Base-by-base conservation (phyloP, 92 coral and sea anemone species). In the Plumapathes pennacea region DNA sequence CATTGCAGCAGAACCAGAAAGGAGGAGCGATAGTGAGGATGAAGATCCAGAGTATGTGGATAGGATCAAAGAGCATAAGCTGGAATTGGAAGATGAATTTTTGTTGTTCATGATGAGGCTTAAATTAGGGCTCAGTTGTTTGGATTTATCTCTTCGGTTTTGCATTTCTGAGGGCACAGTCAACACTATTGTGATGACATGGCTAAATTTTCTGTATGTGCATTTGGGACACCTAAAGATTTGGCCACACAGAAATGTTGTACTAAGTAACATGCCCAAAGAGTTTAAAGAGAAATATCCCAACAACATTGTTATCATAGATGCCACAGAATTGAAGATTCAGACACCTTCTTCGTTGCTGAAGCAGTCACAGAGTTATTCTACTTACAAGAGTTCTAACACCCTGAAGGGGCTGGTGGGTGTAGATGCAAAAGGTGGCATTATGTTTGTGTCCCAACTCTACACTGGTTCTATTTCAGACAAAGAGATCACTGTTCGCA, bases 281-380 rank as follows among this genome's bases (percentile, higher is more conserved):
- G 76, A 80, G 27, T 69, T 78, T 37, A 26, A 37, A 30, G 74
- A 54, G 48, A 74, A 71, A 32, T 64, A 71, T 46, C 84, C 85
- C 3, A 58, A 60, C 31, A 82, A 38, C 47, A 27, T 37, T 32
- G 42, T 71, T n/a, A 84, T 77, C 28, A 70, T 84, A 33, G 85
- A 84, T 77, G 85, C 81, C n/a, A 77, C 85, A 21, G 81, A 72
- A 81, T 72, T 72, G 32, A 80, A 65, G 47, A 72, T 72, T 34
- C 59, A 83, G 59, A 77, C 71, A 21, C 80, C 85, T 0, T 76
- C 77, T 71, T 59, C 85, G 42, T 77, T 77, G 13, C 89, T 76
- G 58, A 75, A 75, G 62, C 83, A 75, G 71, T 53, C 69, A 60
- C 70, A 82, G 63, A 75, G 78, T 41, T 82, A 76, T 28, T 62